phyloP scores from a whole-genome alignment of 1,140 invertebrate genomes.

The Lordiphosa mommai region DNA sequence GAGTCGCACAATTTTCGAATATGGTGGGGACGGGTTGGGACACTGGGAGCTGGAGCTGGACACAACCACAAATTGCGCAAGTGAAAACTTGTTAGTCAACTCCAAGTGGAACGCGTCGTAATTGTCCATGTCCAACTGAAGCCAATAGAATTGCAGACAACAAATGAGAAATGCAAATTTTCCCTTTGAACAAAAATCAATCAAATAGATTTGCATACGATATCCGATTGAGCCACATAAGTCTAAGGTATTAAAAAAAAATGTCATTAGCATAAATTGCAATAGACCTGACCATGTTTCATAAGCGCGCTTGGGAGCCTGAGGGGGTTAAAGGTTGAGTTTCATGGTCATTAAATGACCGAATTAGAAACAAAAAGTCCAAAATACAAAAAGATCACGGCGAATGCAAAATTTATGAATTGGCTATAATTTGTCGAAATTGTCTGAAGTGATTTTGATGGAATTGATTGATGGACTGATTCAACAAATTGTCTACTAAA shows the following conservation, averaged over 20 bases:
- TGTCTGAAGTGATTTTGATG: constrained; percentile 7
- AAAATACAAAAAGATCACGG: background rate
- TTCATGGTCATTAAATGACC: constrained; percentile 26
- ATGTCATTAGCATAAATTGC: constrained; percentile 1
- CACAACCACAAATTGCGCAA: constrained; percentile 27
- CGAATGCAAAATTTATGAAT: constrained; percentile 2
- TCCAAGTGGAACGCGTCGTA: constrained; percentile 14
- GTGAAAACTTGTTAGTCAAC: constrained; percentile 35
- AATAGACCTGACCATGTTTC: constrained; percentile 5
- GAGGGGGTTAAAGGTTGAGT: constrained; percentile 21
- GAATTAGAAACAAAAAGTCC: background rate
- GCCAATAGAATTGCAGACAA: background rate
- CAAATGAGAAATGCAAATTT: constrained; percentile 7
- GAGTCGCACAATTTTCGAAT: constrained; percentile 15
- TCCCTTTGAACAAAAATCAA: constrained; percentile 20
- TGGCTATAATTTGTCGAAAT: constrained; percentile 24
- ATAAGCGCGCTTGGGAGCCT: constrained; percentile 6
- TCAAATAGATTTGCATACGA: constrained; percentile 32
- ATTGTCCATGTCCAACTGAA: constrained; percentile 13
- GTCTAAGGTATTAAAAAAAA: background rate
- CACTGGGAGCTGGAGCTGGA: background rate
- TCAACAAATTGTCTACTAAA: constrained; percentile 16
- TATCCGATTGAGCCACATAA: constrained; percentile 28
- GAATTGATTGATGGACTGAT: constrained; percentile 20
- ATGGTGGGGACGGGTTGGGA: constrained; percentile 12